phyloP scores from a whole-genome alignment of 2,888 invertebrate genomes.

The Oxyscelio sp. region DNA sequence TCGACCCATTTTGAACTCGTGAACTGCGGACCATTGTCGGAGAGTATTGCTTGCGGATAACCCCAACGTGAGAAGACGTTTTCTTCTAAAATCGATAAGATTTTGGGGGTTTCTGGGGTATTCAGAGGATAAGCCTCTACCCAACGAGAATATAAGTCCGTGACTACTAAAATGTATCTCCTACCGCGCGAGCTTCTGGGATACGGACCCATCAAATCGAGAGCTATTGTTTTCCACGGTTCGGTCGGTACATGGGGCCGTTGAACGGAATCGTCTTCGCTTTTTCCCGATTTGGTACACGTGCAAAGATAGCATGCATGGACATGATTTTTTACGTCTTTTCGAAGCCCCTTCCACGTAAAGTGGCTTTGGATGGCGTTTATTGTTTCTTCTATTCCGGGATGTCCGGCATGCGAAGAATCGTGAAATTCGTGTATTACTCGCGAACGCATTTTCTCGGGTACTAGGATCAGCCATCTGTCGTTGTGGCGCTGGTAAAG shows the following conservation, averaged over 20 bases:
- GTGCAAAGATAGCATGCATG: neutral
- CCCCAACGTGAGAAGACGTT: neutral
- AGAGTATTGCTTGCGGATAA: neutral
- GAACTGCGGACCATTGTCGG: neutral
- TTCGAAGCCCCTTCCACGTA: neutral
- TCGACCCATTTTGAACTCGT: no score
- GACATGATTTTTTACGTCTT: neutral
- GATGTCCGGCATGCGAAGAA: neutral
- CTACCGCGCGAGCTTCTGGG: constrained; percentile 1
- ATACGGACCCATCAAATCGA: constrained; percentile 7
- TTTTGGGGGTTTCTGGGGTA: neutral
- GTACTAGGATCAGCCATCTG: no score
- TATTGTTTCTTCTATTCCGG: neutral
- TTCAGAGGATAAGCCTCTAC: neutral
- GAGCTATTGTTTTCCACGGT: neutral
- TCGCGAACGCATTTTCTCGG: neutral
- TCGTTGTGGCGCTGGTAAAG: no score
- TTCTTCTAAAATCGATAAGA: neutral
- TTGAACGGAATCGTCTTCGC: neutral
- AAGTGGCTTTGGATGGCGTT: constrained; percentile 19
- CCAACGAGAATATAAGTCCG: constrained; percentile 15
- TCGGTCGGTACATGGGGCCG: neutral
- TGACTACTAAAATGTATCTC: neutral
- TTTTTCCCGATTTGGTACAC: neutral
- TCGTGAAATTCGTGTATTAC: constrained; percentile 9